Evolutionary conservation across 2,888 invertebrate genomes (phyloP), one percentile per base, ranked within the genome.

Genomic region (Zhengitettix transpicula): DNA sequence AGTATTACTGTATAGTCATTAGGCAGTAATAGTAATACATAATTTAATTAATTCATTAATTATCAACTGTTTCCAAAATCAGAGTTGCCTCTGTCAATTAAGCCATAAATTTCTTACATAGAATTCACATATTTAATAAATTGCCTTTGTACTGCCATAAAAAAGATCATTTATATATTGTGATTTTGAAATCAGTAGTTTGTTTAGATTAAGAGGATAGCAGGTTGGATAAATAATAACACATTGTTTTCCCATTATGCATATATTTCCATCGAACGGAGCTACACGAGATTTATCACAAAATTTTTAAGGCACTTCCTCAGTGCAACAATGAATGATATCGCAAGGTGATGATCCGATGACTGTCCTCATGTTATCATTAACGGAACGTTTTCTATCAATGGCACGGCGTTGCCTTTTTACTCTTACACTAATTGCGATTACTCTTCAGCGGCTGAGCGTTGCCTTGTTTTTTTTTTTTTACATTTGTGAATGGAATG

Each of bases 291-390:
- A 61, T 64, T 65, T 63, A 63, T 63, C 63, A 63, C 63, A 65
- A 65, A 63, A 40, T 64, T 63, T 62, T 59, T 65, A 65, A 65
- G 65, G 65, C 65, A 65, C 65, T 65, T 65, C 60, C 57, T 61
- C 63, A 65, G 65, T 65, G 65, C 65, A 65, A 64, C 65, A 64
- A 63, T 64, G 60, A 60, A 62, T 62, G 62, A 63, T 63, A 62
- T 63, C 63, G 63, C 63, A 63, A 63, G 58, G 60, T 59, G 61
- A 59, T 63, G 58, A 57, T 61, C 59, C 61, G 56, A 57, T 61
- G 57, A 60, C 52, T 42, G 55, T 53, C 40, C 57, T 57, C 53
- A 55, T 42, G 15, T 42, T 44, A 15, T 59, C 14, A 52, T 12
- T 58, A 58, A 47, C n/a, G 47, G n/a, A 14, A 47, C n/a, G 12